These are phyloP conservation scores for Macquaria australasica DNA, from an alignment of 2,113 vertebrate species.

Conservation along the genomic window DNA sequence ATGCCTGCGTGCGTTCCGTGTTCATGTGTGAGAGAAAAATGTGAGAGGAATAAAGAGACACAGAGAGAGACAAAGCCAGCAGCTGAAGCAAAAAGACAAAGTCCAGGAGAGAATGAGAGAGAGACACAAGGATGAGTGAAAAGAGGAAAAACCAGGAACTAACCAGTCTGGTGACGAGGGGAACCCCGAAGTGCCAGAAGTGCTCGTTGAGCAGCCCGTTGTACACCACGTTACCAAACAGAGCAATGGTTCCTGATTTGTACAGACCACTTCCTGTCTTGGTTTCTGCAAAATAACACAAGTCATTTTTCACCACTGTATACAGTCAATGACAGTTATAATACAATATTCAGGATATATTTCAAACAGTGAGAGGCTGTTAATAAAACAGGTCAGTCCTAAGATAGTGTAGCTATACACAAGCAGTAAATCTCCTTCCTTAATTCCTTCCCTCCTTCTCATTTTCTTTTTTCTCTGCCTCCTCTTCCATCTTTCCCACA, in stretches of 20 bases:
- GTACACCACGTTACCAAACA: slow-evolving; percentile 84
- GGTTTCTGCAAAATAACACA: slow-evolving; percentile 73
- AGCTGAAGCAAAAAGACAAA: slow-evolving; percentile 2
- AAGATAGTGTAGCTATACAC: not conserved
- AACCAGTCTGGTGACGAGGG: slow-evolving; percentile 85
- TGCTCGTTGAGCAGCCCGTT: slow-evolving; percentile 82
- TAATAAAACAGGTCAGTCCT: not conserved
- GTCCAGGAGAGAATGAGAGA: not conserved
- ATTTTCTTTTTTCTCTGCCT: not conserved
- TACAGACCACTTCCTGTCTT: slow-evolving; percentile 83
- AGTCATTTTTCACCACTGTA: not conserved
- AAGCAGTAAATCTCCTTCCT: not conserved
- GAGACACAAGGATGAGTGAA: not conserved
- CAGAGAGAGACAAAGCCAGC: not conserved
- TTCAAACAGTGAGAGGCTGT: not conserved
- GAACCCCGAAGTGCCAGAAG: slow-evolving; percentile 83
- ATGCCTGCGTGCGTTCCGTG: not conserved
- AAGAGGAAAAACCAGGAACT: slow-evolving; percentile 43
- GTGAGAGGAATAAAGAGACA: too few relatives aligned
- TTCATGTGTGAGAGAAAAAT: not conserved
- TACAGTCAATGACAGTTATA: not conserved
- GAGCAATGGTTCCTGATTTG: slow-evolving; percentile 83
- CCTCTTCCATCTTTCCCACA: not conserved
- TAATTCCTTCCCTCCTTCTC: not conserved
- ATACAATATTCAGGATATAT: not conserved